These are phyloP conservation scores for Manacus vitellinus DNA, from an alignment of 2,113 vertebrate genomes.

Conservation along the genomic window DNA sequence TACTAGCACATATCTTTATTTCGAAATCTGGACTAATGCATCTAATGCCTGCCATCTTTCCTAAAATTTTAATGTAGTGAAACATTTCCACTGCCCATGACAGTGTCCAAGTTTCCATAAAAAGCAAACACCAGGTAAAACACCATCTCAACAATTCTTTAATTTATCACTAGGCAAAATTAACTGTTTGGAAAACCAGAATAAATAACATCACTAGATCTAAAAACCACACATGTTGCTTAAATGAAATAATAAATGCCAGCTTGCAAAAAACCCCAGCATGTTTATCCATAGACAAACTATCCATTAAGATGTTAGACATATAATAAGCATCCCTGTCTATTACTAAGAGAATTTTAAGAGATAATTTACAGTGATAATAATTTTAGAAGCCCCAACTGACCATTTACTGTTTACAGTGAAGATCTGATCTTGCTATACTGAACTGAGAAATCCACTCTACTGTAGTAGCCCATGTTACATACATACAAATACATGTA, in stretches of 20 bases:
- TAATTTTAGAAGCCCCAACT: background rate
- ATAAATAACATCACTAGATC: background rate
- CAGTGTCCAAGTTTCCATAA: background rate
- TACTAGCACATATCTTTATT: background rate
- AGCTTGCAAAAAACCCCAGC: background rate
- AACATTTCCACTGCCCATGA: background rate
- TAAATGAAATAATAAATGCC: background rate
- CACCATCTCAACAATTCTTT: background rate
- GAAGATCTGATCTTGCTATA: conserved; percentile 22
- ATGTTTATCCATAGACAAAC: conserved; percentile 5
- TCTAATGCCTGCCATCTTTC: background rate
- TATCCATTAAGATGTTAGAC: conserved; percentile 13
- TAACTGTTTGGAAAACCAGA: background rate
- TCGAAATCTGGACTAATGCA: background rate
- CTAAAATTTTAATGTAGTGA: background rate
- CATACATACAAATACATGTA: background rate
- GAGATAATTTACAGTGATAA: background rate
- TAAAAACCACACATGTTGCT: background rate
- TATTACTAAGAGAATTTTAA: background rate
- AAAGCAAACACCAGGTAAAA: background rate
- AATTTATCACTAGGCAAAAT: background rate
- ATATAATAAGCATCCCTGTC: background rate
- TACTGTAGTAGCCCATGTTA: background rate
- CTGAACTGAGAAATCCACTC: background rate
- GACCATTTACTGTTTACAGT: conserved; percentile 6